phyloP scores from a whole-genome alignment of 2,113 vertebrate genomes.

The Atrichornis clamosus region DNA sequence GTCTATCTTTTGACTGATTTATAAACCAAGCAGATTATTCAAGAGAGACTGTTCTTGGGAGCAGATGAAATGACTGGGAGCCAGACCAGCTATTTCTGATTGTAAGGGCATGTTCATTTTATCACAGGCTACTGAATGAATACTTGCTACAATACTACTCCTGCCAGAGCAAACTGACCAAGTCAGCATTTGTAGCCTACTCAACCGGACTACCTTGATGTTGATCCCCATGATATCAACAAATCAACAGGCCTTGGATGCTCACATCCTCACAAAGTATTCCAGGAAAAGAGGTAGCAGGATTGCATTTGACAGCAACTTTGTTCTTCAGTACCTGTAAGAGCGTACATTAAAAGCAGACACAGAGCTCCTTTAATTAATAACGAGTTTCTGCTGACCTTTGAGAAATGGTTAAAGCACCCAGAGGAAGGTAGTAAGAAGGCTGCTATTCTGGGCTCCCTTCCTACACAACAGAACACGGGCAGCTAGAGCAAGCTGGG shows the following conservation, averaged over 20 bases:
- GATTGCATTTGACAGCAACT: neutral
- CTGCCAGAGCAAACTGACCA: neutral
- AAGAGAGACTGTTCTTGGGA: neutral
- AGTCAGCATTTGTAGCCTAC: neutral
- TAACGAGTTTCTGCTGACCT: neutral
- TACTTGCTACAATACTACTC: neutral
- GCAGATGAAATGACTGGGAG: neutral
- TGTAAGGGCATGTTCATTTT: neutral
- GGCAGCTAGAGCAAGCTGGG: neutral
- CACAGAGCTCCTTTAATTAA: neutral
- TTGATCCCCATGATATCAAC: rapidly evolving
- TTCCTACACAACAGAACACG: slow-evolving; percentile 18
- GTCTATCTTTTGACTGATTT: neutral
- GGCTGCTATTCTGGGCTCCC: slow-evolving; percentile 10
- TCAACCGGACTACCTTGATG: neutral
- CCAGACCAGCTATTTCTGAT: neutral
- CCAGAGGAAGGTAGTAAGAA: neutral
- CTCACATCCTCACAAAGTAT: neutral
- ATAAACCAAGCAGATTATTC: neutral
- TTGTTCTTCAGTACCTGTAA: neutral
- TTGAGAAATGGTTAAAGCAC: neutral
- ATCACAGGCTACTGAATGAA: neutral
- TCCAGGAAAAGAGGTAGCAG: neutral
- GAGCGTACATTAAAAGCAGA: neutral
- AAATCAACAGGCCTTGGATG: neutral